Conservation (phyloP, 1,140 invertebrate species). For the Papilio helenus region DNA sequence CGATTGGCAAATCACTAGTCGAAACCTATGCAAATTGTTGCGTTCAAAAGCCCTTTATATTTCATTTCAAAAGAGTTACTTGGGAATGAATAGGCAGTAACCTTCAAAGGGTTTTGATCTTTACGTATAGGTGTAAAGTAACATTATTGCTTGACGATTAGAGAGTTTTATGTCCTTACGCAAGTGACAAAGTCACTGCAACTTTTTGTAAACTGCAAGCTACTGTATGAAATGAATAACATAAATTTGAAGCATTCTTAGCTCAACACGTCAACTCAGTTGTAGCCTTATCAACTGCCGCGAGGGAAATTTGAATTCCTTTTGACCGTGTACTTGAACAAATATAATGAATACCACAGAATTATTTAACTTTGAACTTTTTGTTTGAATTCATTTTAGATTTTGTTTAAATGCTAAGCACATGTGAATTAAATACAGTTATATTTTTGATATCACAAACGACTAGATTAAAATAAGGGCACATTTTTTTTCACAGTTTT, state of each 20-base stretch:
- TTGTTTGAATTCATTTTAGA: not conserved
- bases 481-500: too few species aligned
- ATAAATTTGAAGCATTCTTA: constrained; percentile 33
- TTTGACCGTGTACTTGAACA: constrained; percentile 18
- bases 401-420: not conserved
- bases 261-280: constrained; percentile 26
- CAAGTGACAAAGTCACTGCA: not conserved
- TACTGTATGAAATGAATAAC: constrained; percentile 39
- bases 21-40: constrained; percentile 40
- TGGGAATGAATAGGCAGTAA: constrained; percentile 19
- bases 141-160: not conserved
- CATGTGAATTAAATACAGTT: not conserved
- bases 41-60: constrained; percentile 39
- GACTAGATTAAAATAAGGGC: too few species aligned
- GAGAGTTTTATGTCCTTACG: not conserved
- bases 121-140: not conserved
- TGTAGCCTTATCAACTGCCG: constrained; percentile 31
- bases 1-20: not conserved
- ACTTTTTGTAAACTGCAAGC: constrained; percentile 37
- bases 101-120: constrained; percentile 2
- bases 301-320: constrained; percentile 36
- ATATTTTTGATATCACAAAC: too few species aligned
- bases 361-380: constrained; percentile 22
- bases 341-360: constrained; percentile 4
- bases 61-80: constrained; percentile 38